Evolutionary conservation across 2,113 vertebrate species (phyloP).

Genomic region (Haplochromis burtoni): DNA sequence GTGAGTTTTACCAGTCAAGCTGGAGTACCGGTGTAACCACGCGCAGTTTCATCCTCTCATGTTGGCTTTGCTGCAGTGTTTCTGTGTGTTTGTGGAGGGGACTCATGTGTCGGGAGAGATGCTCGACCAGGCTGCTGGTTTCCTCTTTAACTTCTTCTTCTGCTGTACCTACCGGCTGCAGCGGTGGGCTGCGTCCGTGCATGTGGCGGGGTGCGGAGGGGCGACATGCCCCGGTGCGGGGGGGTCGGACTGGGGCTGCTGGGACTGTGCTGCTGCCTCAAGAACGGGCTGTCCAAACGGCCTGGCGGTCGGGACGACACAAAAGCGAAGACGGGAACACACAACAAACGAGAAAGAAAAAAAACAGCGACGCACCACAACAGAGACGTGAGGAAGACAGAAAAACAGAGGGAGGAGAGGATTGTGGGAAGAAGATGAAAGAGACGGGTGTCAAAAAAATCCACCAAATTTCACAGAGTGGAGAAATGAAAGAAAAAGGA

Average conservation of each 20-base stretch:
- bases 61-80: background rate
- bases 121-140: background rate
- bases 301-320: slow-evolving; percentile 72
- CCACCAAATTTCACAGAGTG: background rate
- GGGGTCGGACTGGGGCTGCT: slow-evolving; percentile 78
- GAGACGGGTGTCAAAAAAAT: background rate
- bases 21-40: background rate
- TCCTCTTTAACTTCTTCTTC: background rate
- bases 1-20: background rate
- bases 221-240: slow-evolving; percentile 76
- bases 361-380: slow-evolving; percentile 2
- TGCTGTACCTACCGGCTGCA: slow-evolving; percentile 70
- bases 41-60: background rate
- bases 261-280: slow-evolving; percentile 92
- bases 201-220: slow-evolving; percentile 56
- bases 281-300: slow-evolving; percentile 96
- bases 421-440: background rate
- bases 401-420: background rate
- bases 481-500: background rate
- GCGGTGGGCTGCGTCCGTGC: slow-evolving; percentile 58
- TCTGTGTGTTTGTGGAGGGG: background rate
- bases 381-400: background rate
- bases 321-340: slow-evolving; percentile 29
- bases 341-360: background rate
- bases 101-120: background rate